Evolutionary conservation across 2,797 vertebrate genomes (phyloP), one percentile per base, ranked within the genome.

Genomic region (Labroides dimidiatus): DNA sequence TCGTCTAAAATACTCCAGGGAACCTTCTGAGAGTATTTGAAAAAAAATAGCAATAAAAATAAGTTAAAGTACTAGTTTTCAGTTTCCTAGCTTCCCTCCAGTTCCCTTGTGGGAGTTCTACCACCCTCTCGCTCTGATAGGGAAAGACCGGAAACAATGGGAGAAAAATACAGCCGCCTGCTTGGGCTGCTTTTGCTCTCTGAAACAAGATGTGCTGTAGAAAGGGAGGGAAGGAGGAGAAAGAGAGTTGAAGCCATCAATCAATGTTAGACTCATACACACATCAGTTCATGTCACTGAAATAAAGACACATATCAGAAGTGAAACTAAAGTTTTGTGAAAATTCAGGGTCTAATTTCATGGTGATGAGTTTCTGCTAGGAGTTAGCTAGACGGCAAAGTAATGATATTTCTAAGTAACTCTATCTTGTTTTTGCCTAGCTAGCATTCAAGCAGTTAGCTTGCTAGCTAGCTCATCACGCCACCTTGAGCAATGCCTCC

Each of bases 91-190:
- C n/a, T n/a, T n/a, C n/a, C n/a, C 84, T 78, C 68, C 36, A 53
- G 80, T 59, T 57, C 72, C 87, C 87, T 76, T 42, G 67, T 81
- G 84, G 87, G 82, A 89, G 80, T 78, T 73, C 77, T 80, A 81
- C 80, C 83, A 80, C 85, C 82, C 89, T 86, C 88, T 87, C 53
- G 54, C 82, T 90, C 86, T 80, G 84, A 89, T 84, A 79, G 81
- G 75, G 57, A 81, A 81, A 81, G 78, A 82, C 63, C 77, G 75
- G 72, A 90, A 86, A 92, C 90, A 87, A 88, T 90, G 72, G 80
- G 86, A 80, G 83, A 74, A 82, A 88, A 87, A 88, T 57, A 90
- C 78, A 77, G 80, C 74, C 76, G 61, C 76, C 81, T 83, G 86
- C 82, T 83, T 57, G 61, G 80, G 87, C 80, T 70, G 65, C 82